Base-by-base conservation (phyloP, 2,113 vertebrate species). In the Platysternon megacephalum region DNA sequence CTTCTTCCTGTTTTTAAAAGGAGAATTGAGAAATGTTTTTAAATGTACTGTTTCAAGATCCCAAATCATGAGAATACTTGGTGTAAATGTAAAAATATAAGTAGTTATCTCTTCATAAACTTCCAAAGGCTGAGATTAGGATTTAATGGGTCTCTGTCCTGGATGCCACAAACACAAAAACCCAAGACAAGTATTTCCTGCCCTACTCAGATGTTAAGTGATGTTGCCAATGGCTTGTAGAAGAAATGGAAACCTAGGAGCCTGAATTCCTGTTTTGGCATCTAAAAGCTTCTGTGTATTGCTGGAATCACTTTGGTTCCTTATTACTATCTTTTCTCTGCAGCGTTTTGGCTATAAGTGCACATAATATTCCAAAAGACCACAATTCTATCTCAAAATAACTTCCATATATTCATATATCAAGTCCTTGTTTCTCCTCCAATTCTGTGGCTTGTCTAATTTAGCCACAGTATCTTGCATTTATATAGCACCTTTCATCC, bases 1-100 rank as follows among this genome's bases (percentile, higher is more conserved):
- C 42, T 94, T 96, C n/a, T 52, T 81, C 72, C 86, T 94, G 97
- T 91, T 91, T 82, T 86, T 80, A 81, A 51, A 14, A 89, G 82
- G 81, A 93, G 80, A 91, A 42, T 5, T 94, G 11, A 29, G 79
- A 79, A 85, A 80, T 78, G 44, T 52, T 96, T 65, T 49, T 21
- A 72, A 39, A 8, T 74, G 82, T 48, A 2, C 51, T 86, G 48
- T 55, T 80, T 32, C 19, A 65, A 80, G 28, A 81, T 83, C 83
- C 90, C 52, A 2, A 48, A 39, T 80, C 83, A 53, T 3, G 9
- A 58, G 83, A 87, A 42, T 32, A 3, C n/a, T 93, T 26, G 21
- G 74, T 78, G 86, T 58, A 24, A 87, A 49, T 80, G 61, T 79
- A 76, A 55, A n/a, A n/a, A 1, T 79, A 85, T 2, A 46, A 42